These are phyloP conservation scores for Carassius gibelio DNA, from an alignment of 2,113 vertebrate genomes.

Conservation along the genomic window DNA sequence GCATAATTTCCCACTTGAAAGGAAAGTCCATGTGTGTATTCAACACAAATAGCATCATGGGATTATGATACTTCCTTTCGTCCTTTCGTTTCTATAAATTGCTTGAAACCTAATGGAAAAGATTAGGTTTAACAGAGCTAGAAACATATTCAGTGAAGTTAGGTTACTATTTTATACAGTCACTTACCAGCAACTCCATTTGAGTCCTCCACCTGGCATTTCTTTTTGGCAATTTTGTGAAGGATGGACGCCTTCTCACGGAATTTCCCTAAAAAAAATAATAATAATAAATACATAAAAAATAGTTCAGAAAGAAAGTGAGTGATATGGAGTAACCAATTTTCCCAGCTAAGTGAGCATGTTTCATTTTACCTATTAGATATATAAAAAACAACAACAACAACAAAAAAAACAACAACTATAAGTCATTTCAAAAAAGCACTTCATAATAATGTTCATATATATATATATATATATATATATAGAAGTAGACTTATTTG, in stretches of 20 bases:
- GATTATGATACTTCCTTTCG: background rate
- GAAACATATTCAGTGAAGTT: background rate
- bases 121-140: background rate
- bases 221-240: conserved; percentile 98
- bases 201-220: conserved; percentile 93
- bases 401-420: background rate
- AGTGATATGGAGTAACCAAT: background rate
- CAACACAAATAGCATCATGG: conserved; percentile 27
- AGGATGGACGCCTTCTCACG: conserved; percentile 97
- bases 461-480: no score
- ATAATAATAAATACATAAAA: background rate
- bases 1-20: conserved; percentile 72
- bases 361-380: background rate
- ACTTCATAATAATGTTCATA: background rate
- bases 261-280: conserved; percentile 84
- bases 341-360: background rate
- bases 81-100: background rate
- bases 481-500: background rate
- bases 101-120: background rate
- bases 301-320: conserved; percentile 43
- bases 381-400: background rate
- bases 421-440: no score
- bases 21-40: conserved; percentile 60
- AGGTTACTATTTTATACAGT: background rate
- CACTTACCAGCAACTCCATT: conserved; percentile 89